These are phyloP conservation scores for Coelopa frigida DNA, from an alignment of 1,140 invertebrate species.

Conservation along the genomic window DNA sequence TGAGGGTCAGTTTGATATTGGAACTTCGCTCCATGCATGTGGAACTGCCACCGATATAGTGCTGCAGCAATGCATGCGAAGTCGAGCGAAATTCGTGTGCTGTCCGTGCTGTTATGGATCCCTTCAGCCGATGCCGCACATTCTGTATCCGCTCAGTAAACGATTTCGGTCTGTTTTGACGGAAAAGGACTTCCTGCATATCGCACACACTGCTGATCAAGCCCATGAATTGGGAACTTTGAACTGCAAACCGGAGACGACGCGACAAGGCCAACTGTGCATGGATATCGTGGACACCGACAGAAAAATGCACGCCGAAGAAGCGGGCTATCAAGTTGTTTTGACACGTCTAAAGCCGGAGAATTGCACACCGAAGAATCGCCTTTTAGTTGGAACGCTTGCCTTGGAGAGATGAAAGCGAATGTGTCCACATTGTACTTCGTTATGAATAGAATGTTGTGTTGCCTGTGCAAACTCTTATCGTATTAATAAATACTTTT, in stretches of 20 bases:
- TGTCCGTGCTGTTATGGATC: constrained; percentile 94
- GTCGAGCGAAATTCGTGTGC: constrained; percentile 74
- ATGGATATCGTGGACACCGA: constrained; percentile 88
- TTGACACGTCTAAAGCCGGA: constrained; percentile 69
- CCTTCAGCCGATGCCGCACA: constrained; percentile 59
- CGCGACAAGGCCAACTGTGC: constrained; percentile 65
- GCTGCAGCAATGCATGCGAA: constrained; percentile 70
- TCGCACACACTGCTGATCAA: constrained; percentile 86
- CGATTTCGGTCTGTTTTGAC: constrained; percentile 49
- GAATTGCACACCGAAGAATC: constrained; percentile 88
- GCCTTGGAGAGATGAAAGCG: no score
- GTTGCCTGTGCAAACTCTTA: no score
- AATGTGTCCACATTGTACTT: no score
- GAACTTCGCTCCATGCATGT: constrained; percentile 86
- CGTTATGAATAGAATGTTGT: no score
- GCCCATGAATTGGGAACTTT: constrained; percentile 63
- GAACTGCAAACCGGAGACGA: constrained; percentile 49
- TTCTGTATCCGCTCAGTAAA: constrained; percentile 65
- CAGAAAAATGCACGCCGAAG: constrained; percentile 62
- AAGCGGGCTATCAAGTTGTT: constrained; percentile 66
- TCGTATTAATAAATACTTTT: no score
- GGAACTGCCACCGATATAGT: constrained; percentile 92
- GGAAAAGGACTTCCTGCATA: constrained; percentile 64
- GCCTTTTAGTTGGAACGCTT: constrained; percentile 70
- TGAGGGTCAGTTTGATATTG: constrained; percentile 69